phyloP scores from a whole-genome alignment of 2,888 invertebrate species.

The Drosophila subsilvestris region DNA sequence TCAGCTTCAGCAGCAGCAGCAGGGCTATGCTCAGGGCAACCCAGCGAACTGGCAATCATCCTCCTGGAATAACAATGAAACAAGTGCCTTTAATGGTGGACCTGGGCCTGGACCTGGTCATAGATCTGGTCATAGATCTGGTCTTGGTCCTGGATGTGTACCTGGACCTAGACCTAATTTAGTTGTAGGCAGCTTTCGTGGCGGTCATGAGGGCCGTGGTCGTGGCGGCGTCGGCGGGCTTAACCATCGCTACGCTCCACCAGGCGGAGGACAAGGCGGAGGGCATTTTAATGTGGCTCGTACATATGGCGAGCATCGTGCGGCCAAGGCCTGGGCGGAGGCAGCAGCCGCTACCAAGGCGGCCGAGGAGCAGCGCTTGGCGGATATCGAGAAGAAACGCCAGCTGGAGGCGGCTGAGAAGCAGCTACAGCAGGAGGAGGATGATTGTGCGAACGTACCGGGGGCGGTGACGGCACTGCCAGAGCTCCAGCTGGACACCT shows the following conservation, averaged over 20 bases:
- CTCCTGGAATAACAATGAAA: not conserved
- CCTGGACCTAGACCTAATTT: not conserved
- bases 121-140: not conserved
- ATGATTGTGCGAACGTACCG: not conserved
- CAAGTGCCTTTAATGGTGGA: not conserved
- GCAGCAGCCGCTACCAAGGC: slow-evolving; percentile 19
- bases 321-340: slow-evolving; percentile 66
- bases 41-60: not conserved
- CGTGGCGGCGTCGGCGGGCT: not conserved
- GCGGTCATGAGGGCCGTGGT: not conserved
- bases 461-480: not conserved
- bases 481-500: slow-evolving; percentile 70
- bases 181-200: not conserved
- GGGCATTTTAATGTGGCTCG: slow-evolving; percentile 49
- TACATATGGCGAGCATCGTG: slow-evolving; percentile 78
- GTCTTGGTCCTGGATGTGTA: not conserved
- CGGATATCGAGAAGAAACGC: slow-evolving; percentile 14
- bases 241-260: not conserved
- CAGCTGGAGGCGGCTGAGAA: slow-evolving; percentile 39
- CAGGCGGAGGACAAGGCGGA: not conserved
- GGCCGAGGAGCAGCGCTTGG: slow-evolving; percentile 36
- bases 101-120: not conserved
- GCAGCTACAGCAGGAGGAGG: slow-evolving; percentile 10
- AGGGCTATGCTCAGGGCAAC: not conserved
- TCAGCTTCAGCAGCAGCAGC: not conserved